A percentile compares a stretch with the other conserved stretches of the same genome.
Conservation (phyloP, 1,140 invertebrate genomes). For the Zelostemma sp. region DNA sequence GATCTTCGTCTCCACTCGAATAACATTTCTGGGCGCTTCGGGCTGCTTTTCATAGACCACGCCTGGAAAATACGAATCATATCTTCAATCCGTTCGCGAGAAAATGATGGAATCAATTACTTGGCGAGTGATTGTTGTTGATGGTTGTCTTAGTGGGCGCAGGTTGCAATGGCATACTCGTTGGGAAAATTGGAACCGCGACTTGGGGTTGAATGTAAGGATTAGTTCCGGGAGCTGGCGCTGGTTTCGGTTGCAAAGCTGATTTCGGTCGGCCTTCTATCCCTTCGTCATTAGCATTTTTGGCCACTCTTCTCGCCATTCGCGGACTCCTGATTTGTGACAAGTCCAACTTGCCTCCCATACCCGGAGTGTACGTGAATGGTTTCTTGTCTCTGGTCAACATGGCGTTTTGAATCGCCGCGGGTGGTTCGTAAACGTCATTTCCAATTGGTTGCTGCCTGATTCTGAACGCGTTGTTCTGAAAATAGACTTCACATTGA, state of each 20-base stretch:
- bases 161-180: conserved; percentile 71
- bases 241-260: conserved; percentile 64
- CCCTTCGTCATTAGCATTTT: conserved; percentile 75
- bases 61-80: conserved; percentile 11
- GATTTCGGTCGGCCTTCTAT: conserved; percentile 67
- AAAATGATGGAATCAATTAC: conserved; percentile 41
- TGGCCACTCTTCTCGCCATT: conserved; percentile 85
- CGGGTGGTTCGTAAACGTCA: conserved; percentile 78
- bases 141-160: conserved; percentile 51
- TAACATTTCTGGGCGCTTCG: conserved; percentile 36
- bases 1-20: conserved; percentile 55
- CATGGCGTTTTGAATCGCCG: conserved; percentile 93
- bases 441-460: conserved; percentile 27
- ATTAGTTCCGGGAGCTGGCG: conserved; percentile 54
- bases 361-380: conserved; percentile 92
- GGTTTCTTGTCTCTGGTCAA: conserved; percentile 96
- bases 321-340: conserved; percentile 90
- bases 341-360: conserved; percentile 84
- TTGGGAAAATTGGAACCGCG: conserved; percentile 78
- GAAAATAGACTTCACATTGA: too few relatives aligned
- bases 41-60: conserved; percentile 29
- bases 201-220: conserved; percentile 75
- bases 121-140: conserved; percentile 50
- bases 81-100: not conserved
- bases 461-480: conserved; percentile 20